Evolutionary conservation across 2,888 invertebrate species (phyloP).

Genomic region (Didymodactylos carnosus): DNA sequence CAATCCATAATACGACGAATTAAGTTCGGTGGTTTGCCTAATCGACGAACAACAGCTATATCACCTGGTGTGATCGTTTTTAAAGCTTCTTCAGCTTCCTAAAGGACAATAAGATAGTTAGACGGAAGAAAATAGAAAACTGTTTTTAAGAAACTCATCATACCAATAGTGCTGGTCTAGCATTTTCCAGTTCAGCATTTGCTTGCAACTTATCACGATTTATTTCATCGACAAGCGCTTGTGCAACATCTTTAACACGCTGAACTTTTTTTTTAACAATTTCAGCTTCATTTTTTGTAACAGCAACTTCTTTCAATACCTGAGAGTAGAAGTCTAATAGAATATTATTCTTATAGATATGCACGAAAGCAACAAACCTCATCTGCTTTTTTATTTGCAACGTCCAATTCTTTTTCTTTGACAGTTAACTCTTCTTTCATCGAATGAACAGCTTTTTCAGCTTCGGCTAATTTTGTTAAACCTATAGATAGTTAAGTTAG

Average conservation of each 20-base stretch:
- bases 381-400: constrained; percentile 61
- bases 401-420: constrained; percentile 61
- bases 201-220: constrained; percentile 22
- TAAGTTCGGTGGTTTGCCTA: constrained; percentile 34
- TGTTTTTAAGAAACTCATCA: neutral
- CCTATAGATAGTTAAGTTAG: too few species aligned
- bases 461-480: constrained; percentile 31
- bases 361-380: too few species aligned
- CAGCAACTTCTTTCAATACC: constrained; percentile 30
- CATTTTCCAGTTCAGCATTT: neutral
- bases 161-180: neutral
- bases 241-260: constrained; percentile 35
- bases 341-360: too few species aligned
- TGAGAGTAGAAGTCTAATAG: too few species aligned
- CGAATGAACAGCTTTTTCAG: constrained; percentile 46
- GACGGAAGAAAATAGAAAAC: too few species aligned
- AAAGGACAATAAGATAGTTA: too few species aligned
- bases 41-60: constrained; percentile 32
- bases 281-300: constrained; percentile 33
- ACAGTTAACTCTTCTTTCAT: constrained; percentile 56
- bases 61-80: constrained; percentile 38
- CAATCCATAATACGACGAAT: constrained; percentile 36
- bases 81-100: constrained; percentile 34
- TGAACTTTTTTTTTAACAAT: constrained; percentile 34
- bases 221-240: constrained; percentile 33